phyloP scores from a whole-genome alignment of 2,888 invertebrate genomes.

The Rhaphigaster nebulosa region DNA sequence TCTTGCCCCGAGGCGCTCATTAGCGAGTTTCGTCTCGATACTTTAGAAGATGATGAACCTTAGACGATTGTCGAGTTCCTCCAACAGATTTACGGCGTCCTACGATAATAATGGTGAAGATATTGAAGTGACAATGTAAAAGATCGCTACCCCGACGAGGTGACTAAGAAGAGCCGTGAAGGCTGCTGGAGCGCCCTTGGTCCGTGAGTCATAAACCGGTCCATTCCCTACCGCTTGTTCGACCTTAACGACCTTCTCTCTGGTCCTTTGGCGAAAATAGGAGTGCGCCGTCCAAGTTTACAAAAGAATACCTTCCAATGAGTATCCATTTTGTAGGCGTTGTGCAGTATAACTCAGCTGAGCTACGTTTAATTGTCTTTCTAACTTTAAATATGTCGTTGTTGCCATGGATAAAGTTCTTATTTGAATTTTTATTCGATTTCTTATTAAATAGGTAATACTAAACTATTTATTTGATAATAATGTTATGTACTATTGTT shows the following conservation, averaged over 20 bases:
- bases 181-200: constrained; percentile 8
- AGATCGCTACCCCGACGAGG: neutral
- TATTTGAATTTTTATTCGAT: too few species aligned
- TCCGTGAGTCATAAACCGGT: constrained; percentile 38
- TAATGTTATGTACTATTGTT: too few species aligned
- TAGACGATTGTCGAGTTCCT: neutral
- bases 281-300: neutral
- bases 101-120: neutral
- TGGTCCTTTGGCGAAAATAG: constrained; percentile 21
- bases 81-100: neutral
- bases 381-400: too few species aligned
- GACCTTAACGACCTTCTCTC: constrained; percentile 30
- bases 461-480: too few species aligned
- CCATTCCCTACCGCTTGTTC: constrained; percentile 28
- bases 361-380: too few species aligned
- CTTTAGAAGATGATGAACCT: neutral
- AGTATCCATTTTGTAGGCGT: neutral
- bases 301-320: neutral
- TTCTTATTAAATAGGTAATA: too few species aligned
- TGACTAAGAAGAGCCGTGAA: constrained; percentile 43
- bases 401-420: too few species aligned
- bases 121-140: neutral
- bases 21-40: neutral
- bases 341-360: neutral
- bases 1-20: neutral